phyloP scores from a whole-genome alignment of 2,797 vertebrate species.

The Micrastur ruficollis region DNA sequence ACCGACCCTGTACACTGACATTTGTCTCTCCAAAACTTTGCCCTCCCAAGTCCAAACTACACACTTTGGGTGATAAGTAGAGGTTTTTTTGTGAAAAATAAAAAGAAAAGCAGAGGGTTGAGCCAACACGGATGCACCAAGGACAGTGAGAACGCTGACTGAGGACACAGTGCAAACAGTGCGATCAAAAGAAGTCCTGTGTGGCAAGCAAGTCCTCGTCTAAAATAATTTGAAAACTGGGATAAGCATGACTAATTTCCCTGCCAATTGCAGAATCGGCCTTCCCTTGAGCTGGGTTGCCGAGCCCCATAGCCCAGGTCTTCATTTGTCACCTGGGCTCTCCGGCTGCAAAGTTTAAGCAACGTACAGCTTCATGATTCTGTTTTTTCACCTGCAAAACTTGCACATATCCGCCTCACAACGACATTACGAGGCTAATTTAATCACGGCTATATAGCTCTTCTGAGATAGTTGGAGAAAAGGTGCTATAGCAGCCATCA shows the following conservation, averaged over 20 bases:
- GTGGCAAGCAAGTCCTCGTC: not conserved
- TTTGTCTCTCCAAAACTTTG: not conserved
- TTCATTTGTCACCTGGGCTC: not conserved
- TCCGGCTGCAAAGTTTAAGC: not conserved
- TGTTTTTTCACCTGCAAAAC: not conserved
- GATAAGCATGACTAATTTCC: not conserved
- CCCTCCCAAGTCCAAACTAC: not conserved
- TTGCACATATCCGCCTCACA: not conserved
- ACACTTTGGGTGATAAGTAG: not conserved
- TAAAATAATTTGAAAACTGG: not conserved
- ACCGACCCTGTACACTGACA: not conserved
- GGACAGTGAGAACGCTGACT: not conserved
- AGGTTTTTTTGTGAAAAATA: not conserved
- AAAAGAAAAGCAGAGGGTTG: not conserved
- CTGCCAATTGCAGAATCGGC: not conserved
- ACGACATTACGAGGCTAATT: not conserved
- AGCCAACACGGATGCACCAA: not conserved
- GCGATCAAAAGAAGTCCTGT: not conserved
- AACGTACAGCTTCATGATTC: not conserved
- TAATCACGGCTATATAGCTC: not conserved
- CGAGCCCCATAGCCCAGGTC: not conserved
- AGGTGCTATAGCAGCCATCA: not conserved
- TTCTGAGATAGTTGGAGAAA: not conserved
- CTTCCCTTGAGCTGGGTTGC: not conserved
- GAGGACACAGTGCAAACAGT: not conserved